phyloP scores from a whole-genome alignment of 1,140 invertebrate species.

The Penaeus japonicus region DNA sequence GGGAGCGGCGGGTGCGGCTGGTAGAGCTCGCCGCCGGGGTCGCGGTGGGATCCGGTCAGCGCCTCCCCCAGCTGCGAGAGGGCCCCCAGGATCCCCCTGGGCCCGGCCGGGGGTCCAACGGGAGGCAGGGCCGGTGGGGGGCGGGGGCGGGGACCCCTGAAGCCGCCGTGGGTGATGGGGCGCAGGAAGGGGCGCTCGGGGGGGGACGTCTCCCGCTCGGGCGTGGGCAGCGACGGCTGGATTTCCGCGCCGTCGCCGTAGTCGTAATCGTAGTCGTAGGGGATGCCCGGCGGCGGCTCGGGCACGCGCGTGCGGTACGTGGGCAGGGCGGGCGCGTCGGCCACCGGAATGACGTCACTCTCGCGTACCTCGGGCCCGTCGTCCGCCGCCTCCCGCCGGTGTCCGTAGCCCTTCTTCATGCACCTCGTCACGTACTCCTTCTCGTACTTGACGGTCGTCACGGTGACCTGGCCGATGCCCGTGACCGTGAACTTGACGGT shows the following conservation, averaged over 20 bases:
- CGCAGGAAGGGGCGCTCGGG: background rate
- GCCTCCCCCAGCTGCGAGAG: background rate
- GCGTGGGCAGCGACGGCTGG: background rate
- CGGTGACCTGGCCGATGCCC: slow-evolving; percentile 57
- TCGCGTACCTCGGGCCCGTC: slow-evolving; percentile 21
- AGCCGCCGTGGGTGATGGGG: background rate
- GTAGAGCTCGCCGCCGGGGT: background rate
- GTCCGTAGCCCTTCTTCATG: slow-evolving; percentile 55
- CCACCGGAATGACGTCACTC: background rate
- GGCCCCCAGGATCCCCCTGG: background rate
- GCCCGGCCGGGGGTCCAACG: background rate
- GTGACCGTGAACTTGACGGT: slow-evolving; percentile 58
- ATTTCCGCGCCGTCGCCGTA: background rate
- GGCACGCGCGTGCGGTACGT: background rate
- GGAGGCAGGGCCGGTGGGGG: background rate
- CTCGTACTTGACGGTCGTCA: slow-evolving; percentile 57
- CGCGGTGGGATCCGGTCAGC: slow-evolving; percentile 21
- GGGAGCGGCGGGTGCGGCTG: slow-evolving; percentile 28
- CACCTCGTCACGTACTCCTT: slow-evolving; percentile 59
- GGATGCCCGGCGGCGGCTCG: background rate
- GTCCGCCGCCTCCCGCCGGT: slow-evolving; percentile 23
- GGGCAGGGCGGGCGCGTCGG: background rate
- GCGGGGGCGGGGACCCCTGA: background rate
- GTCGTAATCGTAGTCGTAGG: background rate
- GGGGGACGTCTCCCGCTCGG: background rate